phyloP scores from a whole-genome alignment of 2,113 vertebrate species.

The Eudorcas thomsonii region DNA sequence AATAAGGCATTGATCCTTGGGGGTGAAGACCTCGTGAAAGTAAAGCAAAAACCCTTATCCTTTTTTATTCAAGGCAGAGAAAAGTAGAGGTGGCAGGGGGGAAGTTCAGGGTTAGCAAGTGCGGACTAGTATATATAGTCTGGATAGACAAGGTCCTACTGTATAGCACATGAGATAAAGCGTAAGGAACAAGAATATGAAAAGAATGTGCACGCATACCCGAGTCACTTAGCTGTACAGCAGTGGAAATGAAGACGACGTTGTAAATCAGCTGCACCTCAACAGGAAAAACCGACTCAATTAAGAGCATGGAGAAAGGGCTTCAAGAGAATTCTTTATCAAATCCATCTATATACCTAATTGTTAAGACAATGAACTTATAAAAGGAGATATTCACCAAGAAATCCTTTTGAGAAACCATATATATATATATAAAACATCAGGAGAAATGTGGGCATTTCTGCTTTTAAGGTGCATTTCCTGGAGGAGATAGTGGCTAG shows the following conservation, averaged over 20 bases:
- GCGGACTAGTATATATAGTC: accelerated
- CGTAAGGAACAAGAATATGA: accelerated
- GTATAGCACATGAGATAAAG: neutral
- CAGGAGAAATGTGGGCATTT: neutral
- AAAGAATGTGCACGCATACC: accelerated
- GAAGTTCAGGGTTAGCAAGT: neutral
- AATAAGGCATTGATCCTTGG: neutral
- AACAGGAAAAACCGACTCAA: neutral
- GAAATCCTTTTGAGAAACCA: neutral
- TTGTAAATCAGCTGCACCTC: neutral
- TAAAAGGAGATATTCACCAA: neutral
- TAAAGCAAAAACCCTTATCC: neutral
- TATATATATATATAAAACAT: no score
- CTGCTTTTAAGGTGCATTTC: neutral
- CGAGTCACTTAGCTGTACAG: neutral
- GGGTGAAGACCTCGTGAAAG: neutral
- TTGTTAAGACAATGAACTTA: neutral
- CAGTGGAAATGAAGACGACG: neutral
- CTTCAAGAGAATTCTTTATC: neutral
- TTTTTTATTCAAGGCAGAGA: neutral
- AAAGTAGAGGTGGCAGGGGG: no score
- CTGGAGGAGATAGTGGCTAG: neutral
- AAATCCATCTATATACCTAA: neutral
- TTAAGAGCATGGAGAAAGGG: neutral
- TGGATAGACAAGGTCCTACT: neutral